Base-by-base conservation (phyloP, 2,888 invertebrate genomes). In the Caenorhabditis angaria region DNA sequence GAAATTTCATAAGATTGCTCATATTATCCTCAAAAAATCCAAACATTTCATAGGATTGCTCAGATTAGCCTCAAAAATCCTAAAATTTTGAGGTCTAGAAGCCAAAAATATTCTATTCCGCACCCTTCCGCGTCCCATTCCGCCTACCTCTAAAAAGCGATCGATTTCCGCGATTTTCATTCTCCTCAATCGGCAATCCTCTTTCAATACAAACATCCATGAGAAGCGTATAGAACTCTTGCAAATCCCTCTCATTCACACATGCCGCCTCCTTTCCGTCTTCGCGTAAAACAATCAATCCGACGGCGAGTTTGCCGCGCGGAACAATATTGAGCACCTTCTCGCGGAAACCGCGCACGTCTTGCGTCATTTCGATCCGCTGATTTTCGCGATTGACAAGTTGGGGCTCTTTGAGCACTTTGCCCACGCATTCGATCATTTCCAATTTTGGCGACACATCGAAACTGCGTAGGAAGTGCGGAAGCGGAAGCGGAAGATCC, bases 341-440 rank as follows among this genome's bases (percentile, higher is more conserved):
- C 28, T 71, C 71, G 27, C 58, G 59, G 25, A 63, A 71, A 18
- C 71, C 71, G 20, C 71, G 60, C 18, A 71, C 29, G 1, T 59
- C 53, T 32, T 66, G 57, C 3, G 64, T 64, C 67, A 71, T 61
- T 4, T 28, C 10, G 14, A 71, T 66, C 41, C 25, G n/a, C n/a
- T 63, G 12, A 48, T 63, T 67, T 0, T 64, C 20, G 18, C 53
- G 61, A 27, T 71, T 67, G 6, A 71, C 71, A 5, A 71, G 60
- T 0, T 32, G 24, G 14, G 71, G 71, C 54, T 71, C 71, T 12
- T 64, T 66, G 3, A 71, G 56, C 24, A 71, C 64, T 64, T 71
- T 71, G 47, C 71, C 71, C 0, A 20, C 35, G 18, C 60, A 67
- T 10, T 41, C 10, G 12, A 71, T 64, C 71, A 71, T 70, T 63